These are phyloP conservation scores for Heliconius congener DNA, from an alignment of 1,140 invertebrate species.

Conservation along the genomic window DNA sequence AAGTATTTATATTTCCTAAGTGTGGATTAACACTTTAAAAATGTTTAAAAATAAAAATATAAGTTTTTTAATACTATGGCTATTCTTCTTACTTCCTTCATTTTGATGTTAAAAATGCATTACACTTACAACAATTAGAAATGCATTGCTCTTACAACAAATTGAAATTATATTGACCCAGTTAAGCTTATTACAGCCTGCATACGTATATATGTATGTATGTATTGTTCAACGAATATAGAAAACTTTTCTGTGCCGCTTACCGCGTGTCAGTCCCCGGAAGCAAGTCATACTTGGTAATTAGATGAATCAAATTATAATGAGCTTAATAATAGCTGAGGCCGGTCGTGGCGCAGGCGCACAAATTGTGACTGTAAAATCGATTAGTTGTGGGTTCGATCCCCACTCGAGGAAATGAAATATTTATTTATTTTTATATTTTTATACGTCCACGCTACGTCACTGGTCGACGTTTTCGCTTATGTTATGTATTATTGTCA, in stretches of 20 bases:
- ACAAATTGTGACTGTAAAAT: too few relatives aligned
- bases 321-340: neutral
- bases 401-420: too few relatives aligned
- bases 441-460: too few relatives aligned
- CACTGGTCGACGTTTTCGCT: too few relatives aligned
- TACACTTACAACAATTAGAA: neutral
- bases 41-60: too few relatives aligned
- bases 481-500: too few relatives aligned
- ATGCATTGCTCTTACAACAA: neutral
- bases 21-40: too few relatives aligned
- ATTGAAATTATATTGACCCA: neutral
- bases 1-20: too few relatives aligned
- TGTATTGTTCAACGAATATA: constrained; percentile 1
- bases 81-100: neutral
- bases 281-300: neutral
- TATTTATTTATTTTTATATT: too few relatives aligned
- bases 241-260: neutral
- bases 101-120: neutral
- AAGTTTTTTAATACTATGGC: neutral
- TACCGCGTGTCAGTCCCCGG: neutral
- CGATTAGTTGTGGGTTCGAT: too few relatives aligned
- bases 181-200: neutral
- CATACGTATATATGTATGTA: neutral
- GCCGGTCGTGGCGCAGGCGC: too few relatives aligned
- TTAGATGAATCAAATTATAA: neutral